phyloP scores from a whole-genome alignment of 1,140 invertebrate species.

The Bombus consobrinus region DNA sequence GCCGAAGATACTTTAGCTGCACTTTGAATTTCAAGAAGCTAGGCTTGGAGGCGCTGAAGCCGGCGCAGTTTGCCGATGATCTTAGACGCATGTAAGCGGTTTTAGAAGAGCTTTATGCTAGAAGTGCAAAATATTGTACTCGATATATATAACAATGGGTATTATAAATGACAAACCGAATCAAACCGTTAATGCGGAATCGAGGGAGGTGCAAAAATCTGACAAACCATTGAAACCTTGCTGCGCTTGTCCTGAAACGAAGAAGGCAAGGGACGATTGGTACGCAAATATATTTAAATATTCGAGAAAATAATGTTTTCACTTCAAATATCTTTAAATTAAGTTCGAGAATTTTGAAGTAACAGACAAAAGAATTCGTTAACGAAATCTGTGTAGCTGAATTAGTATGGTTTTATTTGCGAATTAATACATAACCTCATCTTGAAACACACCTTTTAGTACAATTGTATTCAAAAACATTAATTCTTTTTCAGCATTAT shows the following conservation, averaged over 20 bases:
- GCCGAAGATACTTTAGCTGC: too few species aligned
- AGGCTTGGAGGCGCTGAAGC: not conserved
- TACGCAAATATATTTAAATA: constrained; percentile 81
- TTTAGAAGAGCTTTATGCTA: not conserved
- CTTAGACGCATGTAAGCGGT: not conserved
- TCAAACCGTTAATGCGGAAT: not conserved
- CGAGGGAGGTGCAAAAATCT: not conserved
- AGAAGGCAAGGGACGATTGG: constrained; percentile 95
- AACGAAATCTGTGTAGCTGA: not conserved
- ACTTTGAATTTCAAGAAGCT: not conserved
- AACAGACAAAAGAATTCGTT: constrained; percentile 12
- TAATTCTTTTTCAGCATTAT: constrained; percentile 90
- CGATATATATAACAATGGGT: constrained; percentile 30
- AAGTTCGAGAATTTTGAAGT: not conserved
- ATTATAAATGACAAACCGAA: not conserved
- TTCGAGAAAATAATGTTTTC: not conserved
- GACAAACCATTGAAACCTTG: constrained; percentile 89
- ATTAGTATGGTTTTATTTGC: constrained; percentile 1
- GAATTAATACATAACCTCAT: constrained; percentile 21
- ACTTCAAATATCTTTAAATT: not conserved
- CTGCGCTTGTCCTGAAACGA: constrained; percentile 99
- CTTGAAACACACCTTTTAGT: not conserved
- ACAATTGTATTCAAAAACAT: not conserved
- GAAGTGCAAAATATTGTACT: not conserved
- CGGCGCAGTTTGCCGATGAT: too few species aligned